phyloP scores from a whole-genome alignment of 2,797 vertebrate species.

The Melanotaenia parkinsoni region DNA sequence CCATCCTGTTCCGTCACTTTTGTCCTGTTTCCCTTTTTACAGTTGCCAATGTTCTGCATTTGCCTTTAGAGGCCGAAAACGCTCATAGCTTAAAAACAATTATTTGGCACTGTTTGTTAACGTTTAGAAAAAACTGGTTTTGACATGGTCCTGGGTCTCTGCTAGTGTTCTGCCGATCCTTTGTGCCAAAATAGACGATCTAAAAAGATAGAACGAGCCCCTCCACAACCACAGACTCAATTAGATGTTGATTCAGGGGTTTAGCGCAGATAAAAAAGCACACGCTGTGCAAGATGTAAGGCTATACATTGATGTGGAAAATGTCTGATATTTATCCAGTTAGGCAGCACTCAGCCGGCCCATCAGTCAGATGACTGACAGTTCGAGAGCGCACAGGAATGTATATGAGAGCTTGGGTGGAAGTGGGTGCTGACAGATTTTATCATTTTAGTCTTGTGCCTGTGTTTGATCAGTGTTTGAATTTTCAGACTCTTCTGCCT shows the following conservation, averaged over 20 bases:
- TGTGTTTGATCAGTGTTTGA: neutral
- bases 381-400: slow-evolving; percentile 32
- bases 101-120: slow-evolving; percentile 69
- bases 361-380: slow-evolving; percentile 55
- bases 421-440: slow-evolving; percentile 2
- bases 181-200: slow-evolving; percentile 58
- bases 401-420: slow-evolving; percentile 11
- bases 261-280: slow-evolving; percentile 66
- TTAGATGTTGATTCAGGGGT: slow-evolving; percentile 62
- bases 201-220: slow-evolving; percentile 50
- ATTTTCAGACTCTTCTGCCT: neutral
- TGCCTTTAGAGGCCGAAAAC: slow-evolving; percentile 30
- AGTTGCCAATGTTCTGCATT: slow-evolving; percentile 14
- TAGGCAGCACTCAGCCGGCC: slow-evolving; percentile 37
- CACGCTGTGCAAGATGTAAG: slow-evolving; percentile 48
- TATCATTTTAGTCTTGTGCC: slow-evolving; percentile 4
- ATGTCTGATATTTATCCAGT: slow-evolving; percentile 61
- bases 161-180: slow-evolving; percentile 61
- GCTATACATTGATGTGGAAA: slow-evolving; percentile 40
- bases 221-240: slow-evolving; percentile 38
- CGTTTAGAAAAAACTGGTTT: slow-evolving; percentile 64
- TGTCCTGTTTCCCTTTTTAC: slow-evolving; percentile 37
- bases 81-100: slow-evolving; percentile 36
- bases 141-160: slow-evolving; percentile 70
- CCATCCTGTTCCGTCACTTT: slow-evolving; percentile 32